Conservation (phyloP, 2,113 vertebrate genomes). For the Mixornis gularis region DNA sequence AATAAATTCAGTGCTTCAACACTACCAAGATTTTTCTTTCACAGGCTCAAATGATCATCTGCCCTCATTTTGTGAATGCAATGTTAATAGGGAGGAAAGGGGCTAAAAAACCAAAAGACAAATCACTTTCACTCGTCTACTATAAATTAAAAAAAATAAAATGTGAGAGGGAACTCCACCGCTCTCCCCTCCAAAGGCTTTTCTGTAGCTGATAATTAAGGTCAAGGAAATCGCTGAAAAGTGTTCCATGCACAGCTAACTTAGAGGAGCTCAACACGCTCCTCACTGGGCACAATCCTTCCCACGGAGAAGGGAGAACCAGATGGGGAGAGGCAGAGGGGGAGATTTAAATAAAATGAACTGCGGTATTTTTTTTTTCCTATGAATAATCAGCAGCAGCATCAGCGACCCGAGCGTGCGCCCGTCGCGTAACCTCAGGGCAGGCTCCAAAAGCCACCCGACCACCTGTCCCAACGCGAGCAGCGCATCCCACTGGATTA, state of each 20-base stretch:
- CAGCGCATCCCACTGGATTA: rapidly evolving
- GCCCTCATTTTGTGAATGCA: neutral
- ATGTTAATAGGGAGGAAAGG: neutral
- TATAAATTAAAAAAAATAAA: neutral
- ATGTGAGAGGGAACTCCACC: rapidly evolving
- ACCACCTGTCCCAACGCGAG: neutral
- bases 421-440: neutral
- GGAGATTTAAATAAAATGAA: neutral
- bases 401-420: neutral
- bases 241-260: rapidly evolving
- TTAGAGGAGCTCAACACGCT: neutral
- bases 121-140: neutral
- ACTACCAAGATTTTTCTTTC: neutral
- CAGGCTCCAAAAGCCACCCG: neutral
- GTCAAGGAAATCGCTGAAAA: neutral
- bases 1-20: neutral
- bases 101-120: neutral
- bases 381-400: neutral
- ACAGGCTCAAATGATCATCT: neutral
- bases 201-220: neutral
- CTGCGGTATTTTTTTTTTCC: rapidly evolving
- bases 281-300: neutral
- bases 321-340: neutral
- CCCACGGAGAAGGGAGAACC: neutral
- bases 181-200: neutral